Conservation (phyloP, 2,797 vertebrate genomes). For the Sebastes matsubarae region DNA sequence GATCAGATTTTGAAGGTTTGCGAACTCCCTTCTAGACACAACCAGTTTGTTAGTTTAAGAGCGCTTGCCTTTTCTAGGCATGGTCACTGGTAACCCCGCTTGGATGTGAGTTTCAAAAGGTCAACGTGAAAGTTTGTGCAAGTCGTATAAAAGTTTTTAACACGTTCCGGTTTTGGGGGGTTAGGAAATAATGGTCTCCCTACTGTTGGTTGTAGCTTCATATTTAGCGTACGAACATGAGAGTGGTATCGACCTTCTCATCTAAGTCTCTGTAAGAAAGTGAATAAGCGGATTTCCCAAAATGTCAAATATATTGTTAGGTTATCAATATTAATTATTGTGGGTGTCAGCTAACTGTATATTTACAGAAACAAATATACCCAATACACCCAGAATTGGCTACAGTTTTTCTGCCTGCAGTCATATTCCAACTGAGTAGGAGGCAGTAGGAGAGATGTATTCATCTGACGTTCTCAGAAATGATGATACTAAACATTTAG, state of each 20-base stretch:
- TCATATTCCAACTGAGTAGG: neutral
- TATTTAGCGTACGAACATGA: neutral
- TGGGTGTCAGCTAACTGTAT: neutral
- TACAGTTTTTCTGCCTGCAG: neutral
- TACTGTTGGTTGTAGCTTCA: neutral
- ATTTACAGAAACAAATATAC: neutral
- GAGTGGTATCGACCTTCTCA: neutral
- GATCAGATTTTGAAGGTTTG: no score
- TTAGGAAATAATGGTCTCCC: neutral
- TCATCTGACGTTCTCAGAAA: no score
- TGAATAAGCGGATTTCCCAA: neutral
- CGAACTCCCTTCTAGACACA: no score
- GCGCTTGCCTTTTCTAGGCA: no score
- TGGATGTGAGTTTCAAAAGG: no score
- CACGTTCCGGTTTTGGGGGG: neutral
- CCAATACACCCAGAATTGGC: neutral
- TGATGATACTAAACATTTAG: neutral
- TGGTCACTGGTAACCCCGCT: no score
- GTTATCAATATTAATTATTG: neutral
- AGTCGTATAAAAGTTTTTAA: no score
- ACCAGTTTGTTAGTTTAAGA: no score
- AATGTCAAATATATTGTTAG: neutral
- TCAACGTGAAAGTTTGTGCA: no score
- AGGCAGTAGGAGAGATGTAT: neutral
- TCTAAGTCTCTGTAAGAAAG: neutral